Evolutionary conservation across 1,140 invertebrate species (phyloP).

Genomic region (Streblospio benedicti): DNA sequence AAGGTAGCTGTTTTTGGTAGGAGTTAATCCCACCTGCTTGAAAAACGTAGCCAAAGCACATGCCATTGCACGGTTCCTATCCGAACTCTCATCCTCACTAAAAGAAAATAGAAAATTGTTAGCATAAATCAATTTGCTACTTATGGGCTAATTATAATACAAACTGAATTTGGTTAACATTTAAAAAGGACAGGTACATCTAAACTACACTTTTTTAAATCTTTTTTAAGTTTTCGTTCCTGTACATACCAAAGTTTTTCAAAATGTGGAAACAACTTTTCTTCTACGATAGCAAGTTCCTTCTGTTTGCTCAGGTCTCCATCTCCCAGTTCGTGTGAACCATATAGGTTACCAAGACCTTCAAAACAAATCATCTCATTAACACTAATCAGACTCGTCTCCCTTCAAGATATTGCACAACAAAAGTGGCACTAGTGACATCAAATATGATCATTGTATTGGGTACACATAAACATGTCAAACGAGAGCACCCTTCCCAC

Average conservation of each 20-base stretch:
- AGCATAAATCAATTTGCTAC: not conserved
- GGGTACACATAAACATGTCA: no score
- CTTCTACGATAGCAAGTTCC: slow-evolving; percentile 68
- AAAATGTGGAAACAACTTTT: slow-evolving; percentile 62
- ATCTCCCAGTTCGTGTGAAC: slow-evolving; percentile 69
- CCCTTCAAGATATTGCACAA: no score
- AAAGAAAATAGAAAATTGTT: slow-evolving; percentile 28
- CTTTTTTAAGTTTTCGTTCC: no score
- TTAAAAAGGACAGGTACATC: not conserved
- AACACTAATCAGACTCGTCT: no score
- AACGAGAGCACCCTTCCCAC: no score
- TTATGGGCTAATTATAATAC: not conserved
- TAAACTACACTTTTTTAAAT: no score
- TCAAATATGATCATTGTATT: no score
- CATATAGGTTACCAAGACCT: slow-evolving; percentile 82
- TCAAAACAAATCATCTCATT: slow-evolving; percentile 18
- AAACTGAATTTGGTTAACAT: not conserved
- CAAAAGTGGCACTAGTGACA: no score
- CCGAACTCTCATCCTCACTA: slow-evolving; percentile 63
- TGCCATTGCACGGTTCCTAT: slow-evolving; percentile 61
- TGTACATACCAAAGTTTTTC: slow-evolving; percentile 56
- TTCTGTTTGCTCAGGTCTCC: slow-evolving; percentile 70
- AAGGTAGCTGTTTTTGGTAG: slow-evolving; percentile 38
- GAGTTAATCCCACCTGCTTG: slow-evolving; percentile 60
- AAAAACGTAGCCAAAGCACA: slow-evolving; percentile 72